Evolutionary conservation across 2,113 vertebrate species (phyloP).

Genomic region (Catharus fuscescens): DNA sequence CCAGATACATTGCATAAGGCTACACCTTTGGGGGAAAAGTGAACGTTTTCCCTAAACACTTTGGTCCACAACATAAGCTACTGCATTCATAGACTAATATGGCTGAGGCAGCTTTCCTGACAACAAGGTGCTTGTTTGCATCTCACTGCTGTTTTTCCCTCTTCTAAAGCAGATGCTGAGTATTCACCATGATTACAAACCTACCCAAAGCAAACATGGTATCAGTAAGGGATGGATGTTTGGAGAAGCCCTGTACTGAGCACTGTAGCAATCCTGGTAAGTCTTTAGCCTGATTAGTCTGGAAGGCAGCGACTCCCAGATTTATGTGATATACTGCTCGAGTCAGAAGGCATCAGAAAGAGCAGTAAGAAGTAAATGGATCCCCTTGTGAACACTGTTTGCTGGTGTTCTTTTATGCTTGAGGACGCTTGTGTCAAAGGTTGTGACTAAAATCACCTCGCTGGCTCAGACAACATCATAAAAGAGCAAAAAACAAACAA

Average conservation of each 20-base stretch:
- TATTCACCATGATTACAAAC: not conserved
- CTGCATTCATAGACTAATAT: not conserved
- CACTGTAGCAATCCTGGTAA: not conserved
- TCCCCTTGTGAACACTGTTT: not conserved
- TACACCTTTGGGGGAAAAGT: not conserved
- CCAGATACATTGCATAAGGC: not conserved
- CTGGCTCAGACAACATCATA: not conserved
- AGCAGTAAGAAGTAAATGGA: not conserved
- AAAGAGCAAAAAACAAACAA: not conserved
- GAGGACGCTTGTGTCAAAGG: not conserved
- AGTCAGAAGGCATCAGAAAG: not conserved
- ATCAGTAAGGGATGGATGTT: not conserved
- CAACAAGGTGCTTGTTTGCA: not conserved
- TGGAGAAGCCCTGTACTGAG: not conserved
- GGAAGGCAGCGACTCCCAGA: not conserved
- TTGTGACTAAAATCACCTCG: not conserved
- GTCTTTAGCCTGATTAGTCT: not conserved
- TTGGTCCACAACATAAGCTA: not conserved
- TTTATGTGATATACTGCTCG: not conserved
- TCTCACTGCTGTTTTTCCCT: not conserved
- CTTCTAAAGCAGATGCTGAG: not conserved
- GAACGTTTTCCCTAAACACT: accelerated
- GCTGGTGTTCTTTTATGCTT: not conserved
- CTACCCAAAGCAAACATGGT: not conserved
- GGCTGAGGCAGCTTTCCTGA: not conserved